Evolutionary conservation across 2,888 invertebrate genomes (phyloP), one percentile per base, ranked within the genome.

Genomic region (Phlogophora meticulosa): DNA sequence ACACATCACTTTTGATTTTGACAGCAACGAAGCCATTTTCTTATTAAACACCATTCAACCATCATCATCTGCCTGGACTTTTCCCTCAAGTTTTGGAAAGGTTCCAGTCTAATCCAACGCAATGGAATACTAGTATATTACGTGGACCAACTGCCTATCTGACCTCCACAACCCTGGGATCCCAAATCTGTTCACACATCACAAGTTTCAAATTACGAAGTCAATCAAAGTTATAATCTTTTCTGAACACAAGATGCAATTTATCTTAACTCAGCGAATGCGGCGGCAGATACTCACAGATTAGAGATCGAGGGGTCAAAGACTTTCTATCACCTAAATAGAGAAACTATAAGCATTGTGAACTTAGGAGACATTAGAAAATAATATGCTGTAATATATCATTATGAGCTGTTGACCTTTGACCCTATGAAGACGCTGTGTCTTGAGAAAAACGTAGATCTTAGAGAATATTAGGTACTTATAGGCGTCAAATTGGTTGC

Each of bases 291-390:
- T 60, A 74, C 56, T 52, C 79, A 76, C 77, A 85, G 84, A 82
- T 84, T 78, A 81, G 53, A 83, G 89, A 83, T 87, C 86, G 74
- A 43, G 42, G 46, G 76, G 87, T 68, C 60, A 61, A 60, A 53
- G 22, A 81, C 90, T 90, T 90, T 90, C 90, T 86, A 86, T 83
- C 86, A 85, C 87, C 87, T 86, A 77, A 78, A 78, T 64, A 69
- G 77, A 52, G 76, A 68, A 55, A 71, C 46, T 45, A 17, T 61
- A 13, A 45, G 24, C 22, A 48, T 56, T 63, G 40, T 62, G 58
- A 69, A 55, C 56, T 65, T 59, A 45, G 11, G 45, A 48, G 76
- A 80, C 72, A 78, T 80, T 67, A 62, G 80, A 78, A 71, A 78
- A 76, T 76, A 52, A 56, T 76, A 15, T 52, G n/a, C n/a, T 0